A percentile compares a stretch with the other conserved stretches of the same genome.
phyloP scores from a whole-genome alignment of 2,113 vertebrate species.

The Channa maculata region DNA sequence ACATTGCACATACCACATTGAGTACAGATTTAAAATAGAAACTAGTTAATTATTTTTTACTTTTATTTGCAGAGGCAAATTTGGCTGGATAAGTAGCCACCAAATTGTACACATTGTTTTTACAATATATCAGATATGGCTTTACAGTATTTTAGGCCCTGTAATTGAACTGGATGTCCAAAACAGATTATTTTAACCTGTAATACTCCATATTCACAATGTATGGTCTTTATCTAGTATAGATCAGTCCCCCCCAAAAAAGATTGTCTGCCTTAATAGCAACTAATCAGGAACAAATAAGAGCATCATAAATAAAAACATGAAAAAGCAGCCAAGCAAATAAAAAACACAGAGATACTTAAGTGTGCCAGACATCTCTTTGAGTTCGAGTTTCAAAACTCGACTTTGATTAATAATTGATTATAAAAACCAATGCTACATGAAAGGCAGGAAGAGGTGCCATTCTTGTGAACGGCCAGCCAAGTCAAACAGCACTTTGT shows the following conservation, averaged over 20 bases:
- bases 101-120: background rate
- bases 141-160: constrained; percentile 6
- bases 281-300: constrained; percentile 63
- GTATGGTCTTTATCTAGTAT: constrained; percentile 54
- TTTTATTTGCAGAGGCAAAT: background rate
- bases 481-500: constrained; percentile 98
- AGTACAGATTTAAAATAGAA: background rate
- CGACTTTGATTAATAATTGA: constrained; percentile 99
- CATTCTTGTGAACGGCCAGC: constrained; percentile 87
- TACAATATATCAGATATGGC: too few relatives aligned
- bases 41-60: background rate
- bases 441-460: constrained; percentile 98
- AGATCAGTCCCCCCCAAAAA: constrained; percentile 55
- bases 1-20: background rate
- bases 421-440: constrained; percentile 91
- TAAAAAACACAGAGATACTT: constrained; percentile 80
- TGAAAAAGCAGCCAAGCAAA: constrained; percentile 79
- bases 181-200: constrained; percentile 35
- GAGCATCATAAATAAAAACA: constrained; percentile 72
- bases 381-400: constrained; percentile 93
- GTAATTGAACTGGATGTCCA: constrained; percentile 44
- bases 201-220: constrained; percentile 52
- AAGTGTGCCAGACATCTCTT: constrained; percentile 87
- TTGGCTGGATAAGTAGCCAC: constrained; percentile 1
- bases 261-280: constrained; percentile 50